These are phyloP conservation scores for Mesembrinibis cayennensis DNA, from an alignment of 2,113 vertebrate species.

Conservation along the genomic window DNA sequence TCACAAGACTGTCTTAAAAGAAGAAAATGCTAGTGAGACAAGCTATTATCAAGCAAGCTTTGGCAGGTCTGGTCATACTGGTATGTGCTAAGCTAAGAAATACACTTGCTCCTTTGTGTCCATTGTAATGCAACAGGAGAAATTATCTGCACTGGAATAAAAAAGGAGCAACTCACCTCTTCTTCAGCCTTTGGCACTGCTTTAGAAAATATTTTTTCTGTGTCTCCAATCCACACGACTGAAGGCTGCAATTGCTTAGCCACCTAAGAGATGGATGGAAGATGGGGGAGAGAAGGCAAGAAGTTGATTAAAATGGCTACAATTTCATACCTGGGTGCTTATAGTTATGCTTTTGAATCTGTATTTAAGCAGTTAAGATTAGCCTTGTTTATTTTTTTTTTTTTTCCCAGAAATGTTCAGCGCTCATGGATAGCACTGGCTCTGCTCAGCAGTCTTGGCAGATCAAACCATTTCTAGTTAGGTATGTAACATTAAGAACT, in stretches of 20 bases:
- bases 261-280: slow-evolving; percentile 70
- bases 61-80: neutral
- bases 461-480: neutral
- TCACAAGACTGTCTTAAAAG: slow-evolving; percentile 33
- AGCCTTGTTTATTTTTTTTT: neutral
- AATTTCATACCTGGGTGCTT: neutral
- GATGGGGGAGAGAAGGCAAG: neutral
- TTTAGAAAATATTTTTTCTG: slow-evolving; percentile 84
- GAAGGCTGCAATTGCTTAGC: slow-evolving; percentile 84
- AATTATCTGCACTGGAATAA: neutral
- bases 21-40: neutral
- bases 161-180: slow-evolving; percentile 63
- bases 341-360: neutral
- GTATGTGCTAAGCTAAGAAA: slow-evolving; percentile 4
- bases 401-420: neutral
- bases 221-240: slow-evolving; percentile 83
- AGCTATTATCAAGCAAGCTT: slow-evolving; percentile 42
- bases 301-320: neutral
- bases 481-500: neutral
- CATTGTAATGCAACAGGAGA: neutral
- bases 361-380: neutral
- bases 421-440: neutral
- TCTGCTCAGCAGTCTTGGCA: neutral
- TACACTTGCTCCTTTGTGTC: slow-evolving; percentile 5
- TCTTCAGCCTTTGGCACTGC: slow-evolving; percentile 66